phyloP scores from a whole-genome alignment of 2,888 invertebrate species.

The Didymodactylos carnosus region DNA sequence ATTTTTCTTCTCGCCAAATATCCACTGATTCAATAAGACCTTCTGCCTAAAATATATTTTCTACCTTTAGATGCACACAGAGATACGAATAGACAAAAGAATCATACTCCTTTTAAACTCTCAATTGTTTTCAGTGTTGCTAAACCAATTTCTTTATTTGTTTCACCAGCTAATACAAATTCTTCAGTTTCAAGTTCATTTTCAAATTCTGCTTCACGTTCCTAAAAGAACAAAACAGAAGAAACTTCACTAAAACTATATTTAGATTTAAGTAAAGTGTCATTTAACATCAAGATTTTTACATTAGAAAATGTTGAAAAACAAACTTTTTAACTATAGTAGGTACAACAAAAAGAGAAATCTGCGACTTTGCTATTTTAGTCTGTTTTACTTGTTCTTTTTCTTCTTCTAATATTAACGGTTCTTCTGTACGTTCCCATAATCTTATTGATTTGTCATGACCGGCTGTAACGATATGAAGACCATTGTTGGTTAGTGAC shows the following conservation, averaged over 20 bases:
- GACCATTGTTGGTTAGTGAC: constrained; percentile 58
- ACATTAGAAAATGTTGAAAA: background rate
- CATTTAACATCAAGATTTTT: no score
- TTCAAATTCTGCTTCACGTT: constrained; percentile 49
- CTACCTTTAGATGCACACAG: background rate
- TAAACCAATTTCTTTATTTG: constrained; percentile 54
- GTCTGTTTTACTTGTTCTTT: constrained; percentile 43
- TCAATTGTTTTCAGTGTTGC: constrained; percentile 70
- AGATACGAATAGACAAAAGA: constrained; percentile 8
- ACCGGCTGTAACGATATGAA: constrained; percentile 54
- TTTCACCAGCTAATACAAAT: constrained; percentile 37
- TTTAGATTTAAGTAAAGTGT: background rate
- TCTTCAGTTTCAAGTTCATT: constrained; percentile 37
- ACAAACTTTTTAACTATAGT: background rate
- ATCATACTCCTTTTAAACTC: constrained; percentile 60
- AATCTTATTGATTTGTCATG: constrained; percentile 67
- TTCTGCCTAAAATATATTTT: constrained; percentile 46
- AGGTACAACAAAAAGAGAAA: no score
- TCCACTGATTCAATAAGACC: constrained; percentile 72
- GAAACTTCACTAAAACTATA: background rate
- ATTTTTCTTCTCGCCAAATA: constrained; percentile 39
- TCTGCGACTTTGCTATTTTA: background rate
- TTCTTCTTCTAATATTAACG: constrained; percentile 73
- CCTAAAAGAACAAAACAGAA: constrained; percentile 34
- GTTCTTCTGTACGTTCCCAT: constrained; percentile 64